These are phyloP conservation scores for Ptyas mucosa DNA, from an alignment of 2,113 vertebrate species.

Conservation along the genomic window DNA sequence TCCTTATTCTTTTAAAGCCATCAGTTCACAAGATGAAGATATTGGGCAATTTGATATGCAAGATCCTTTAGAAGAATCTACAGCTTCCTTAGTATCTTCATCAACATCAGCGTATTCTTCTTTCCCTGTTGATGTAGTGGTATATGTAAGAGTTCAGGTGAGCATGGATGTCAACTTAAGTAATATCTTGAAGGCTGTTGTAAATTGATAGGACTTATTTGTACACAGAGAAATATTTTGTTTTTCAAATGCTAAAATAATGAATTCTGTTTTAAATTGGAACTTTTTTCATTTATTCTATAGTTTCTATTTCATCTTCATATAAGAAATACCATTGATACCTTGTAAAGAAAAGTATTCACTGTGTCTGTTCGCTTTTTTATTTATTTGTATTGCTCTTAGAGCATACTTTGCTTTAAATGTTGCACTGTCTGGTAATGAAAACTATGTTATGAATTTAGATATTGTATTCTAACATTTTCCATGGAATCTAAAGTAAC, in stretches of 20 bases:
- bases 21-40: conserved; percentile 92
- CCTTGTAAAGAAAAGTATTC: neutral
- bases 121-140: conserved; percentile 97
- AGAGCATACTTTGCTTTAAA: neutral
- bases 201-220: neutral
- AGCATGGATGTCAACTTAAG: neutral
- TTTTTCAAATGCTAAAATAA: neutral
- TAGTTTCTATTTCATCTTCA: neutral
- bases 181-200: neutral
- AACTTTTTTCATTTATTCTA: neutral
- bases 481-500: neutral
- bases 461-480: neutral
- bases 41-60: conserved; percentile 93
- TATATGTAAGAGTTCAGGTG: conserved; percentile 98
- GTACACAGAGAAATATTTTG: neutral
- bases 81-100: conserved; percentile 91
- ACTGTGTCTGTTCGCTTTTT: neutral
- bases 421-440: neutral
- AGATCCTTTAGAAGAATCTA: conserved; percentile 91
- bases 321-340: neutral
- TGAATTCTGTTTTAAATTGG: neutral
- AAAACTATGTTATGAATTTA: neutral
- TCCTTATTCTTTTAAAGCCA: conserved; percentile 67
- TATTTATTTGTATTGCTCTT: neutral
- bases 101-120: conserved; percentile 93